Evolutionary conservation across 2,797 vertebrate genomes (phyloP).

Genomic region (Chaetophractus vellerosus): DNA sequence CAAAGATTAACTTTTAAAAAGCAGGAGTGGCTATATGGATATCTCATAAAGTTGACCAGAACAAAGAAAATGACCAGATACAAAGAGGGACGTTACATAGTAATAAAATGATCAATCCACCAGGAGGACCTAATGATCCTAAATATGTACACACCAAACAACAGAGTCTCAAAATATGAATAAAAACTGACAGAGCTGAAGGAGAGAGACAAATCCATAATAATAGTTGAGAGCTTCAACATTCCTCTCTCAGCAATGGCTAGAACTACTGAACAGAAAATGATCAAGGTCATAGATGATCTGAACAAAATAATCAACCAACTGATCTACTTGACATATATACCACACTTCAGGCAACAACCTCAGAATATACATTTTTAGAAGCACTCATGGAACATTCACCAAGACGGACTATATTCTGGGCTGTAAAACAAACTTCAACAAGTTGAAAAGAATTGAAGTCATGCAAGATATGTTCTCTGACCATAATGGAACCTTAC

Average conservation of each 20-base stretch:
- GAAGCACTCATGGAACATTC: neutral
- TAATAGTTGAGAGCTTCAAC: neutral
- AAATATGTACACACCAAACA: neutral
- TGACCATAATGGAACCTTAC: neutral
- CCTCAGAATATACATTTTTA: too few species aligned
- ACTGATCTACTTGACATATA: too few species aligned
- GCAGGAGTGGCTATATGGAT: neutral
- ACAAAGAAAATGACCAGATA: neutral
- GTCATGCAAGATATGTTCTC: neutral
- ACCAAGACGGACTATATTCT: neutral
- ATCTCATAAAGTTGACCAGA: neutral
- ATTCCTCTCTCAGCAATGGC: neutral
- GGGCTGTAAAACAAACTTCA: neutral
- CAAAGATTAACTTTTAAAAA: neutral
- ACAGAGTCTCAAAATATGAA: neutral
- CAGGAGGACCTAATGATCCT: accelerated
- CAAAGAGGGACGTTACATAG: neutral
- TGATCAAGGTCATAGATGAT: accelerated
- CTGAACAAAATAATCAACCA: neutral
- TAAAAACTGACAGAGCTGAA: neutral
- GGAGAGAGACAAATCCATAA: neutral
- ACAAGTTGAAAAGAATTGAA: neutral
- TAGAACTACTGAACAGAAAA: neutral
- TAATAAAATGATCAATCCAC: neutral
- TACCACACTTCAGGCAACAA: accelerated